Conservation (phyloP, 2,113 vertebrate species). For the Tachysurus vachellii region DNA sequence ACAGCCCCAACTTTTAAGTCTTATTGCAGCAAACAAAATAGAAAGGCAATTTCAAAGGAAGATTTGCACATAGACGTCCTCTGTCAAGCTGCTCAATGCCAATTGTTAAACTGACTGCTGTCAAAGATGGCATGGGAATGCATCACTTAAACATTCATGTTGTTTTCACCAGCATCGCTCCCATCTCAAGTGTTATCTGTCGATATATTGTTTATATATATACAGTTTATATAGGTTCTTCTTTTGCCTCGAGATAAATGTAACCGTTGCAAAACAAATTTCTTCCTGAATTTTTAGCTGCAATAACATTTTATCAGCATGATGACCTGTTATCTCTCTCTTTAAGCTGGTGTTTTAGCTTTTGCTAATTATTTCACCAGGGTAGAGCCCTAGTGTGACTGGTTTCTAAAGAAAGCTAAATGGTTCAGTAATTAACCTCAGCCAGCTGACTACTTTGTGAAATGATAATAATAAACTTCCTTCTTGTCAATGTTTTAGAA, state of each 20-base stretch:
- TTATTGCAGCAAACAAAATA: constrained; percentile 60
- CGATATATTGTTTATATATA: not conserved
- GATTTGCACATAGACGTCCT: constrained; percentile 43
- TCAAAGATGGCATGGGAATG: constrained; percentile 29
- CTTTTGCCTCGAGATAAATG: not conserved
- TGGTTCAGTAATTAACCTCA: not conserved
- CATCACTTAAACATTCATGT: constrained; percentile 18
- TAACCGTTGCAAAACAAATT: not conserved
- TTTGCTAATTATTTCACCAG: not conserved
- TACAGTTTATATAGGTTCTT: not conserved
- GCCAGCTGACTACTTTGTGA: not conserved
- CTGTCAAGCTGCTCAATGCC: constrained; percentile 41
- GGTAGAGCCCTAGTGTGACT: not conserved
- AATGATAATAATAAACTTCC: not conserved
- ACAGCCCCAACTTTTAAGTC: constrained; percentile 54
- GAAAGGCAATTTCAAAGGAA: constrained; percentile 52
- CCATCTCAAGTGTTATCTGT: not conserved
- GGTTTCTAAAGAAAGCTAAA: not conserved
- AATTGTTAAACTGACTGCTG: constrained; percentile 59
- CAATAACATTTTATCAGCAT: not conserved
- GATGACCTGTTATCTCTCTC: constrained; percentile 35
- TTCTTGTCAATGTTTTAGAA: not conserved
- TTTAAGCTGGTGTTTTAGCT: not conserved
- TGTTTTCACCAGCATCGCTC: not conserved
- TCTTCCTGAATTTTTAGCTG: constrained; percentile 1